Base-by-base conservation (phyloP, 1,140 invertebrate species). In the Cydia splendana region DNA sequence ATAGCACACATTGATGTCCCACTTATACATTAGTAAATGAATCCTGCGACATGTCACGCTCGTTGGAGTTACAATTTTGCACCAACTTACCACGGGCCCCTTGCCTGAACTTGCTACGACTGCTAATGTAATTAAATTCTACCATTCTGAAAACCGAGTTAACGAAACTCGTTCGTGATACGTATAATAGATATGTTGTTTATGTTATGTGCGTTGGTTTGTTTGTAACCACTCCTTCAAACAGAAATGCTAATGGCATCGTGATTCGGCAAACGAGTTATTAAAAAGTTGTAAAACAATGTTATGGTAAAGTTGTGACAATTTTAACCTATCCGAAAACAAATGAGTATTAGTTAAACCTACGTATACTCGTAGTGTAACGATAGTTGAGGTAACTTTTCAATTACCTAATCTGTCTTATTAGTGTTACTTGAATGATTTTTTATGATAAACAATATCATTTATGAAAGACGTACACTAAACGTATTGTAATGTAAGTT, bases 81-180 rank as follows among this genome's bases (percentile, higher is more conserved):
- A 20, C 30, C 34, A 71, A 71, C 30, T 71, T 71, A 67, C 28
- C 28, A 15, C n/a, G 30, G 18, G 67, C 6, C 57, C 57, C 12
- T 10, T 20, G 67, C 67, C 13, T 42, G 67, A 71, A 71, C 67
- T 71, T 30, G 7, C 65, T 67, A 18, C 65, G 65, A 67, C 65
- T 34, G 67, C 65, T 78, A 81, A 81, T 81, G 76, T 81, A 77
- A 81, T 81, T 81, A 81, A 81, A 81, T 76, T 76, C 51, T 77
- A 74, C 77, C 76, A 79, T 81, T 80, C 76, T 77, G 77, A 76
- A 78, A 82, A 80, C 67, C 30, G n/a, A 71, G 67, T 71, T 71
- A 71, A 34, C 67, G 34, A 71, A 71, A 71, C 67, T 71, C 30
- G n/a, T 71, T 71, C 67, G 67, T 38, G 34, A 71, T 38, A 71